Evolutionary conservation across 1,140 invertebrate genomes (phyloP), one percentile per base, ranked within the genome.

Genomic region (Melipona quadrifasciata): DNA sequence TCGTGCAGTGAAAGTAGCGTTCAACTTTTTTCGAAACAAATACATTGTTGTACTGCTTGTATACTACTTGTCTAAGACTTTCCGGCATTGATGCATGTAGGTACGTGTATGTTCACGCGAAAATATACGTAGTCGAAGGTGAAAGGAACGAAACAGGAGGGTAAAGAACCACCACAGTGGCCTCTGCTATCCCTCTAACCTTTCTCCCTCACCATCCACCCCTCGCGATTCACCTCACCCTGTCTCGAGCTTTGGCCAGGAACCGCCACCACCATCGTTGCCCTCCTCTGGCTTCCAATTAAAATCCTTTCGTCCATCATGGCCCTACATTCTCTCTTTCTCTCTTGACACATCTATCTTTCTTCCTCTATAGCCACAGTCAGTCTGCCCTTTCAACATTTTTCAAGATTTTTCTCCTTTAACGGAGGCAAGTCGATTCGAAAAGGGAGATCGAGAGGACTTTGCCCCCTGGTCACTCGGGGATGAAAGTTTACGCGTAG

Each of bases 371-470:
- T 27, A n/a, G 14, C 61, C n/a, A 65, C n/a, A 65, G 64, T 27
- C 4, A 65, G 64, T 16, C 4, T 1, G 64, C n/a, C n/a, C 61
- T 27, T 65, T 65, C 61, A 47, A 47, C 0, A 27, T 91, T 90
- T 91, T 91, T 90, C 82, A 91, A 91, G 89, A 90, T 91, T 91
- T 90, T 90, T 27, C 53, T 76, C 68, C 81, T 87, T 87, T 86
- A 64, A 90, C 85, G 82, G 70, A 51, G 58, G 82, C 83, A 75
- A 82, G 34, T 68, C 67, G 67, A 68, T 39, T 68, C 67, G 67
- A 34, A 68, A 39, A 68, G 34, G 17, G 65, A 67, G 11, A 19
- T 68, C 34, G 67, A 70, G 39, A 70, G 68, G 39, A 70, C 39
- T 47, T 70, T 16, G 24, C 68, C 5, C 39, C 68, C 21, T 11